Evolutionary conservation across 2,113 vertebrate species (phyloP).

Genomic region (Tragulus kanchil): DNA sequence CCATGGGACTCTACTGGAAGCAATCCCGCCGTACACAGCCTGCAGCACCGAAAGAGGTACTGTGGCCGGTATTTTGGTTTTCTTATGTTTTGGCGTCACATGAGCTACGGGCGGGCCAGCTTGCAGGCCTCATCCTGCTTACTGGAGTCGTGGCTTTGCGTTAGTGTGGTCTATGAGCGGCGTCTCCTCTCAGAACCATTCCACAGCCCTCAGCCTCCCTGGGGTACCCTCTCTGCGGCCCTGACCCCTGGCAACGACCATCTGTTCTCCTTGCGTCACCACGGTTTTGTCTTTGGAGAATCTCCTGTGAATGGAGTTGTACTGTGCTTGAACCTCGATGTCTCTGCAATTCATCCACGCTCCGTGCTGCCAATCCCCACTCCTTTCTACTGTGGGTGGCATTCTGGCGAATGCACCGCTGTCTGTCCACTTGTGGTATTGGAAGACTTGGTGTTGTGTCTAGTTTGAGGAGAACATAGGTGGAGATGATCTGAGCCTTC

Average conservation of each 20-base stretch:
- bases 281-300: not conserved
- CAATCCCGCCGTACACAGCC: constrained; percentile 96
- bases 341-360: not conserved
- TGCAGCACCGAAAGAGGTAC: constrained; percentile 98
- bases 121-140: constrained; percentile 95
- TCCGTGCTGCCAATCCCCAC: not conserved
- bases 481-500: not conserved
- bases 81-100: constrained; percentile 97
- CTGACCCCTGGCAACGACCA: not conserved
- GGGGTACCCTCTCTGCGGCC: not conserved
- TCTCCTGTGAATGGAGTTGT: not conserved
- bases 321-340: accelerated
- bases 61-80: constrained; percentile 97
- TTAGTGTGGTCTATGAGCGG: too few relatives aligned
- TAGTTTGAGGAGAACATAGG: not conserved
- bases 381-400: not conserved
- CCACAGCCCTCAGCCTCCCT: not conserved
- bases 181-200: too few relatives aligned
- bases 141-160: not conserved
- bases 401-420: not conserved
- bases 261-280: not conserved
- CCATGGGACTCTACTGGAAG: constrained; percentile 96
- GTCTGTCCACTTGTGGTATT: not conserved
- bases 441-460: not conserved
- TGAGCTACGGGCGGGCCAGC: constrained; percentile 99